These are phyloP conservation scores for Caenorhabditis sp. DNA, from an alignment of 2,888 invertebrate species.

Conservation along the genomic window DNA sequence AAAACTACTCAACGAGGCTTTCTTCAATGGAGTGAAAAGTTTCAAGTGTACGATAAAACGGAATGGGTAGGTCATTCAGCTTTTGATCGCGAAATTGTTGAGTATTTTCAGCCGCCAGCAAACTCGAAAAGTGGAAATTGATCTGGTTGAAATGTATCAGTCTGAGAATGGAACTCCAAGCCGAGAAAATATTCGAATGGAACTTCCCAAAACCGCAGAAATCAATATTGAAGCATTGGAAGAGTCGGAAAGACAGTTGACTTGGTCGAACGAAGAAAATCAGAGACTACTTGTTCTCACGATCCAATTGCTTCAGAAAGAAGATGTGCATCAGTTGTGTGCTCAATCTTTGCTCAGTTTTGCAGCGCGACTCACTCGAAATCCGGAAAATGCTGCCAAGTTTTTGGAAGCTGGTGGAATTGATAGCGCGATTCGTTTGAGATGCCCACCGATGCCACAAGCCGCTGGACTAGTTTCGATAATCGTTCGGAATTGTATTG, in stretches of 20 bases:
- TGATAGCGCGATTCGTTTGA: slow-evolving; percentile 32
- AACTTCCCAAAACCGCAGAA: slow-evolving; percentile 12
- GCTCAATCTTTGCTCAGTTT: slow-evolving; percentile 56
- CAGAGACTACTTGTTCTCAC: slow-evolving; percentile 14
- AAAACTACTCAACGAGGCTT: slow-evolving; percentile 37
- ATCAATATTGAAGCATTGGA: slow-evolving; percentile 14
- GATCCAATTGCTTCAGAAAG: slow-evolving; percentile 13
- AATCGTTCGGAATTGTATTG: slow-evolving; percentile 60
- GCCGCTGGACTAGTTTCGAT: slow-evolving; percentile 46
- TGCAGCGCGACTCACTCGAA: slow-evolving; percentile 49
- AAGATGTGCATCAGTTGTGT: slow-evolving; percentile 33
- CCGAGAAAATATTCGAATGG: slow-evolving; percentile 17
- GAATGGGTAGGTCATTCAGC: not conserved
- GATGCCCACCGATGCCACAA: slow-evolving; percentile 30
- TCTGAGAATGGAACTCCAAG: not conserved
- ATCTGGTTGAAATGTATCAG: slow-evolving; percentile 36
- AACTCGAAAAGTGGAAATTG: slow-evolving; percentile 18
- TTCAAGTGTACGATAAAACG: not conserved
- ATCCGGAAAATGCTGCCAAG: slow-evolving; percentile 35
- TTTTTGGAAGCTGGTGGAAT: slow-evolving; percentile 52
- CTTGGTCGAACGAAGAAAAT: slow-evolving; percentile 20
- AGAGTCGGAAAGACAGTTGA: slow-evolving; percentile 13
- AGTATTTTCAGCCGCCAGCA: slow-evolving; percentile 23
- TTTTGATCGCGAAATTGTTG: not conserved
- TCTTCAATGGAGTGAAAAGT: slow-evolving; percentile 25